Percentiles rank a stretch among this genome's conserved stretches.
Conservation (phyloP, 2,797 vertebrate species). For the Acanthurus leucopareius region DNA sequence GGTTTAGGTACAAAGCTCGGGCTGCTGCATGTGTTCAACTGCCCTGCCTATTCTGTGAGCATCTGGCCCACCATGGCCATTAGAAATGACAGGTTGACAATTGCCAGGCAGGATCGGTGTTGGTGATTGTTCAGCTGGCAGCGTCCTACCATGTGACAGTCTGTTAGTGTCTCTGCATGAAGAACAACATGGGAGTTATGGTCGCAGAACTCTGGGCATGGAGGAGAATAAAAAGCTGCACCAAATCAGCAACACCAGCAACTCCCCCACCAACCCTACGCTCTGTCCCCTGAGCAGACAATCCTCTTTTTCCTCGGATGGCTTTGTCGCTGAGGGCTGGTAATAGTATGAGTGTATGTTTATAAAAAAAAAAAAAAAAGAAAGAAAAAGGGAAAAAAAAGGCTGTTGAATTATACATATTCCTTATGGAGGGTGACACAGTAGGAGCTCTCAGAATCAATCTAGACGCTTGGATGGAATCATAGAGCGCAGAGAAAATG, state of each 20-base stretch:
- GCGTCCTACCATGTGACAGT: conserved; percentile 75
- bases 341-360: conserved; percentile 82
- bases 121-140: conserved; percentile 87
- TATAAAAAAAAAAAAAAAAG: conserved; percentile 67
- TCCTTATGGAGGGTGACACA: conserved; percentile 84
- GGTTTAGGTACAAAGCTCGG: conserved; percentile 72
- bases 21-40: conserved; percentile 62
- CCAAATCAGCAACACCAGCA: conserved; percentile 52
- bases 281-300: conserved; percentile 68
- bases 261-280: conserved; percentile 32
- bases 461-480: conserved; percentile 85
- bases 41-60: conserved; percentile 75
- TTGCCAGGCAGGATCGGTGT: conserved; percentile 81
- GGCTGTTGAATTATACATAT: conserved; percentile 84
- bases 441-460: conserved; percentile 85
- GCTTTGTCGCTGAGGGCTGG: conserved; percentile 71
- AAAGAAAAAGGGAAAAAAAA: conserved; percentile 53
- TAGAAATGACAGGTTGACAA: conserved; percentile 82
- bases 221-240: conserved; percentile 69
- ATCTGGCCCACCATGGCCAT: conserved; percentile 82
- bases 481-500: conserved; percentile 84
- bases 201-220: conserved; percentile 60
- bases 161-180: conserved; percentile 74
- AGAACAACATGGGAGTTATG: conserved; percentile 72
- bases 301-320: conserved; percentile 70